phyloP scores from a whole-genome alignment of 2,888 invertebrate species.

The Drosophila quinaria region DNA sequence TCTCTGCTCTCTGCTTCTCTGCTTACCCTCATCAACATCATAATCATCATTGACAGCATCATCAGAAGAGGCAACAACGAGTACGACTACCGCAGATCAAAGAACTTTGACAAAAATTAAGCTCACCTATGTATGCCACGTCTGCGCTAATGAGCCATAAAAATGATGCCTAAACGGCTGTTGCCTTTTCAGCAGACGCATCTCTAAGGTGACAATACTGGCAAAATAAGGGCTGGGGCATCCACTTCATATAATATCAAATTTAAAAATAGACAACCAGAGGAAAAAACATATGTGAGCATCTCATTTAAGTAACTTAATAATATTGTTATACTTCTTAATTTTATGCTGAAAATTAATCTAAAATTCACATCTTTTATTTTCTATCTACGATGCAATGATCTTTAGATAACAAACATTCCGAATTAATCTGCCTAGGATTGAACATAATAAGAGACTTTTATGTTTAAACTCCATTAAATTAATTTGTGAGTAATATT shows the following conservation, averaged over 20 bases:
- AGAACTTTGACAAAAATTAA: conserved; percentile 70
- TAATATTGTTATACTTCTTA: not conserved
- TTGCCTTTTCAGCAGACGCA: conserved; percentile 24
- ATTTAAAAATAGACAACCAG: not conserved
- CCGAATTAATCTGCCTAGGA: no score
- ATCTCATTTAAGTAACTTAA: not conserved
- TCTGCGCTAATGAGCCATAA: conserved; percentile 80
- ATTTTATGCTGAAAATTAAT: not conserved
- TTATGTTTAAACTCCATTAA: no score
- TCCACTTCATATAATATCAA: conserved; percentile 18
- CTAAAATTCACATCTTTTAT: not conserved
- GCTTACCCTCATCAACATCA: conserved; percentile 26
- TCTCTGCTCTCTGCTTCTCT: not conserved
- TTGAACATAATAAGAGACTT: no score
- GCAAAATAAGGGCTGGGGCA: not conserved
- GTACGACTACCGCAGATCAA: conserved; percentile 58
- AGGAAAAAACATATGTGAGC: not conserved
- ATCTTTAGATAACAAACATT: no score
- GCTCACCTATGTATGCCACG: conserved; percentile 72
- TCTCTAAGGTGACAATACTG: conserved; percentile 55
- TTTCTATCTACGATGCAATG: no score
- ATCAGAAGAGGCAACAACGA: conserved; percentile 23
- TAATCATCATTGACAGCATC: conserved; percentile 42
- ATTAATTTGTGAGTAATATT: no score
- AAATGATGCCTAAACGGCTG: conserved; percentile 63